Percentiles rank a stretch among this genome's conserved stretches.
Conservation (phyloP, 2,113 vertebrate species). For the Phaethornis superciliosus region DNA sequence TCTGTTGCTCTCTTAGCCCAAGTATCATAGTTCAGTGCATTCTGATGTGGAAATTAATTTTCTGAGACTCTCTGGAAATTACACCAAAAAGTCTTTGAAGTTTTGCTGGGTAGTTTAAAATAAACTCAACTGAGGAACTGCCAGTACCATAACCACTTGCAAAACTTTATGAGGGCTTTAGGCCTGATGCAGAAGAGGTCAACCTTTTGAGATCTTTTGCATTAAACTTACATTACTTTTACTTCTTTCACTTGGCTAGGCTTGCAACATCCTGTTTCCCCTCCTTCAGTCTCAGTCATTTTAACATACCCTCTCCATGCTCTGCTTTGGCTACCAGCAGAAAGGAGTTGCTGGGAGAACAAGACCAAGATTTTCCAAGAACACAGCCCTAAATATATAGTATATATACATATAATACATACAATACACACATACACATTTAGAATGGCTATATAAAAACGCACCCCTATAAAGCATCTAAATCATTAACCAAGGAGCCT, state of each 20-base stretch:
- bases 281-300: neutral
- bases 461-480: neutral
- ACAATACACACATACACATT: neutral
- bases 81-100: neutral
- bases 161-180: neutral
- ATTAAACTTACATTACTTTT: neutral
- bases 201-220: neutral
- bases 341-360: neutral
- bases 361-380: neutral
- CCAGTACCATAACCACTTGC: neutral
- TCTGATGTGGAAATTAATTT: neutral
- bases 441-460: neutral
- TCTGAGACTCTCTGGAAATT: neutral
- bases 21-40: neutral
- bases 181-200: neutral
- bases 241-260: neutral
- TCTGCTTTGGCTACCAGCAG: neutral
- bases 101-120: neutral
- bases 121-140: neutral
- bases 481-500: neutral
- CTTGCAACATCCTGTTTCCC: neutral
- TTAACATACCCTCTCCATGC: neutral
- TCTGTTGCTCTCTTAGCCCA: neutral
- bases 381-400: neutral
- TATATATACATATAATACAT: neutral